These are phyloP conservation scores for Pentalonia nigronervosa DNA, from an alignment of 1,140 invertebrate genomes.

Conservation along the genomic window DNA sequence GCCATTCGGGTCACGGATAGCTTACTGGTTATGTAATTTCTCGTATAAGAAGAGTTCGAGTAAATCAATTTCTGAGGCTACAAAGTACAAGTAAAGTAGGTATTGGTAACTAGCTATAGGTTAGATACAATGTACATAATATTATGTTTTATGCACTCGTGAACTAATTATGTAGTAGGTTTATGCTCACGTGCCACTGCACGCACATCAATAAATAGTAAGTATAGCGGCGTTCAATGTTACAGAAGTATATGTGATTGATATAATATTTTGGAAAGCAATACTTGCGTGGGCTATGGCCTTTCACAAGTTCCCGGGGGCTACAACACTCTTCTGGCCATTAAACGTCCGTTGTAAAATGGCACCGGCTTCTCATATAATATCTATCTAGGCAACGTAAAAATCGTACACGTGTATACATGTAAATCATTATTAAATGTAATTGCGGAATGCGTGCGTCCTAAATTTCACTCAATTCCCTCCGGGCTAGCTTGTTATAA, in stretches of 20 bases:
- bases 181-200: background rate
- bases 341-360: background rate
- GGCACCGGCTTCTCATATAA: background rate
- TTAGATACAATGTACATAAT: too few relatives aligned
- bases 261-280: background rate
- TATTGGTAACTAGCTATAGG: too few relatives aligned
- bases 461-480: background rate
- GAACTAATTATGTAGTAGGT: background rate
- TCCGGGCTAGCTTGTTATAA: background rate
- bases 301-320: background rate
- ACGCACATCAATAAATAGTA: background rate
- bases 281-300: background rate
- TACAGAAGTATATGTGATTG: background rate
- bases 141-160: background rate
- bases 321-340: background rate
- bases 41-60: background rate
- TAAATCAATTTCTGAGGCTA: background rate
- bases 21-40: background rate
- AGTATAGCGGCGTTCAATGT: background rate
- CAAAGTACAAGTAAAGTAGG: background rate
- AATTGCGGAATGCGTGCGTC: slow-evolving; percentile 13
- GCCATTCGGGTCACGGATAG: background rate
- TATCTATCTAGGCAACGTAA: background rate
- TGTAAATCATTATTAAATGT: background rate
- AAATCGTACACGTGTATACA: background rate